Evolutionary conservation across 2,113 vertebrate species (phyloP).

Genomic region (Scartelaos histophorus): DNA sequence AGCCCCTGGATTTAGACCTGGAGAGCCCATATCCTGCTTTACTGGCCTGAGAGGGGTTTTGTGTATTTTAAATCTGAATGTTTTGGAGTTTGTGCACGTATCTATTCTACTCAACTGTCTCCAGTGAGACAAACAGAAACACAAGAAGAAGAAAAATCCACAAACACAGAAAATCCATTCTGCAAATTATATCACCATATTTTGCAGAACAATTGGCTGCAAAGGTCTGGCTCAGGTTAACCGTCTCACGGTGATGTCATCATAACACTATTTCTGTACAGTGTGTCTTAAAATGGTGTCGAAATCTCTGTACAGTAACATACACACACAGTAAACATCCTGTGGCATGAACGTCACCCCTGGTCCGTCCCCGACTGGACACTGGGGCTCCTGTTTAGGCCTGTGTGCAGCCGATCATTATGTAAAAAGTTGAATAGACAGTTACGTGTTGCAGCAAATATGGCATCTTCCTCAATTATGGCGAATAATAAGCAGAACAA

Average conservation of each 20-base stretch:
- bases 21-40: constrained; percentile 63
- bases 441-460: constrained; percentile 13
- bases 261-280: not conserved
- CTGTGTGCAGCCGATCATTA: constrained; percentile 18
- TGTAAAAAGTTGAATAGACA: constrained; percentile 22
- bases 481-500: constrained; percentile 7
- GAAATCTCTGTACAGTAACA: not conserved
- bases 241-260: constrained; percentile 5
- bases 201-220: constrained; percentile 11
- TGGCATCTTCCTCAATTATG: not conserved
- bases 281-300: not conserved
- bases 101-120: constrained; percentile 1
- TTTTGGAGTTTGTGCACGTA: not conserved
- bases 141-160: not conserved
- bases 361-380: constrained; percentile 26
- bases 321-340: constrained; percentile 32
- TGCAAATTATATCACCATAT: not conserved
- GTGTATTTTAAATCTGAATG: constrained; percentile 17
- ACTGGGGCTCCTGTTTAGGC: constrained; percentile 30
- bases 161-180: constrained; percentile 17
- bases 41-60: constrained; percentile 3
- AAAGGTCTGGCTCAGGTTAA: constrained; percentile 18
- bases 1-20: constrained; percentile 50
- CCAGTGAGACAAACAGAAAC: not conserved
- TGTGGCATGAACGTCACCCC: constrained; percentile 21